Evolutionary conservation across 2,113 vertebrate genomes (phyloP).

Genomic region (Pleuronectes platessa): DNA sequence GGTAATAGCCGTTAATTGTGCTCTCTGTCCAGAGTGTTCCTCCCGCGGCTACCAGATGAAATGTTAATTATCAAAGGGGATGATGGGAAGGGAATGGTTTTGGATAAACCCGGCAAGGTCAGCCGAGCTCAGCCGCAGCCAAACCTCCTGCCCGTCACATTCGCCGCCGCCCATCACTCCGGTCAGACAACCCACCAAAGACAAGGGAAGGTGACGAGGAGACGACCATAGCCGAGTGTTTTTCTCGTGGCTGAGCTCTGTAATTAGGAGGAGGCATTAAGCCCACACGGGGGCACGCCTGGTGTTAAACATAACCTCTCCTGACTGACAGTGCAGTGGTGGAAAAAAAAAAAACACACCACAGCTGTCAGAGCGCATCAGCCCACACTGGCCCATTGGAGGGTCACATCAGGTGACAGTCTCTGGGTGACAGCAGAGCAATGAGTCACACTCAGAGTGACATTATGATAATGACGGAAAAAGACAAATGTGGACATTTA

Average conservation of each 20-base stretch:
- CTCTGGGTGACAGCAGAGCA: constrained; percentile 42
- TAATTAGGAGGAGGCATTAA: constrained; percentile 41
- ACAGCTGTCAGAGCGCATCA: constrained; percentile 33
- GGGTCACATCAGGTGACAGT: constrained; percentile 42
- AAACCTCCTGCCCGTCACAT: background rate
- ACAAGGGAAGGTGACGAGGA: too few species aligned
- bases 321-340: constrained; percentile 5
- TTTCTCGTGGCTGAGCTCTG: background rate
- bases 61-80: constrained; percentile 72
- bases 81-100: constrained; percentile 44
- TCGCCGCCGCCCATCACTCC: background rate
- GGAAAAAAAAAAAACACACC: constrained; percentile 38
- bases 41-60: constrained; percentile 56
- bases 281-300: constrained; percentile 11
- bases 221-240: background rate
- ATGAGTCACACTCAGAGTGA: constrained; percentile 39
- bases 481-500: constrained; percentile 44
- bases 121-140: constrained; percentile 17
- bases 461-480: constrained; percentile 43
- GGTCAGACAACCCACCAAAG: too few species aligned
- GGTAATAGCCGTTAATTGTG: constrained; percentile 68
- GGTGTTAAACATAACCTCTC: constrained; percentile 28
- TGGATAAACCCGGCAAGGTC: constrained; percentile 54
- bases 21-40: constrained; percentile 69
- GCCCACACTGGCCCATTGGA: background rate